These are phyloP conservation scores for Helogale parvula DNA, from an alignment of 2,113 vertebrate genomes.

Conservation along the genomic window DNA sequence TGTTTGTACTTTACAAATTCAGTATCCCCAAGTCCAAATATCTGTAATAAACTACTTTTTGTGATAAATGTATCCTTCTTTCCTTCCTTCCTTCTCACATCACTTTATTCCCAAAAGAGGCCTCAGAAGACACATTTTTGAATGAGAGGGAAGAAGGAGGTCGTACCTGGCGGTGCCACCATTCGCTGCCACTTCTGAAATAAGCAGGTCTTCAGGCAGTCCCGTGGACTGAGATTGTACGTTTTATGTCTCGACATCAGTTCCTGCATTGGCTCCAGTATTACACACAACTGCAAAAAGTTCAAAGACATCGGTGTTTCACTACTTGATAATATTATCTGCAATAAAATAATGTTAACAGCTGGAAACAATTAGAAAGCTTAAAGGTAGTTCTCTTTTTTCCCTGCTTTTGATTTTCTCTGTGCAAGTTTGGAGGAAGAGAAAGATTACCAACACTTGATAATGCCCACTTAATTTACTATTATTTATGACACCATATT, in stretches of 20 bases:
- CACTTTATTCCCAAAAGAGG: not conserved
- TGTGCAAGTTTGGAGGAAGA: conserved; percentile 25
- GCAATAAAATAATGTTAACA: conserved; percentile 38
- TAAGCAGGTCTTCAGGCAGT: conserved; percentile 99
- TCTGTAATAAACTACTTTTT: not conserved
- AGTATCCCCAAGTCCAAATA: not conserved
- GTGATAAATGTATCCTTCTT: not conserved
- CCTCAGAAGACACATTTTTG: not conserved
- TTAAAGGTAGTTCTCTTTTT: not conserved
- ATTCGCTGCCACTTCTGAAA: conserved; percentile 99
- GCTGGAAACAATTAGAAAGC: conserved; percentile 19
- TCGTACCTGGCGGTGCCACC: conserved; percentile 98
- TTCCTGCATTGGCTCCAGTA: conserved; percentile 99
- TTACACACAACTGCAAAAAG: conserved; percentile 96
- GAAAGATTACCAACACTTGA: conserved; percentile 36
- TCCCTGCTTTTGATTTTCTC: conserved; percentile 32
- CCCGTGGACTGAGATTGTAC: conserved; percentile 98
- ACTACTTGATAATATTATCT: not conserved
- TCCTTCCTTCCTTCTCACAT: not conserved
- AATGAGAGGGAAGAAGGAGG: not conserved
- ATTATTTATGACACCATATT: not conserved
- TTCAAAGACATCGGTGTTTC: conserved; percentile 28
- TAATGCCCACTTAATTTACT: not conserved
- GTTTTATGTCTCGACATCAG: conserved; percentile 99
- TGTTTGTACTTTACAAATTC: not conserved